phyloP scores from a whole-genome alignment of 1,140 invertebrate species.

The Drosophila erecta region DNA sequence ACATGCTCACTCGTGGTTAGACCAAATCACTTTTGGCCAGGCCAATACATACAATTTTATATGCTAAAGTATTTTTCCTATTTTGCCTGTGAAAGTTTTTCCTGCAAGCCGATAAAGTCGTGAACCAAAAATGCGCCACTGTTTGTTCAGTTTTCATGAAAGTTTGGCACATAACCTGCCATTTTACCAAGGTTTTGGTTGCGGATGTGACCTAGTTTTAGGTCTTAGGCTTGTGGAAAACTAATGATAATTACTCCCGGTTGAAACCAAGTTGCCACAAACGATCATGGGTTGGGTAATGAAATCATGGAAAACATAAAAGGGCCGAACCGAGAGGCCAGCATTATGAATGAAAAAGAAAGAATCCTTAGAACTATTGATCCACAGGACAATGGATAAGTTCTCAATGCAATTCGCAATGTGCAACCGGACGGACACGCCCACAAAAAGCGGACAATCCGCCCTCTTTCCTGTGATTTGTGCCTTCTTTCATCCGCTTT shows the following conservation, averaged over 20 bases:
- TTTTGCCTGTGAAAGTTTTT: conserved; percentile 7
- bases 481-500: conserved; percentile 21
- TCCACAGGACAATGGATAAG: conserved; percentile 18
- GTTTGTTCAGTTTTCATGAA: conserved; percentile 15
- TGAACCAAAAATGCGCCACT: background rate
- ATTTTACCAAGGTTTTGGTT: conserved; percentile 36
- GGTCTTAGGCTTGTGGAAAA: background rate
- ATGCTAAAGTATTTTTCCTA: conserved; percentile 1
- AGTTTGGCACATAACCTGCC: conserved; percentile 34
- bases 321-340: conserved; percentile 8
- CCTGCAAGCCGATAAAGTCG: background rate
- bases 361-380: conserved; percentile 19
- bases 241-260: conserved; percentile 36
- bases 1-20: conserved; percentile 10
- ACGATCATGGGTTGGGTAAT: background rate
- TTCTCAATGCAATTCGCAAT: conserved; percentile 22
- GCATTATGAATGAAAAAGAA: conserved; percentile 2
- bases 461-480: conserved; percentile 2
- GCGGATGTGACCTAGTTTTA: conserved; percentile 43
- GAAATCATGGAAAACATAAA: conserved; percentile 20
- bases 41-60: conserved; percentile 3
- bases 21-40: background rate
- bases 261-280: conserved; percentile 3
- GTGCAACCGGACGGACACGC: conserved; percentile 14
- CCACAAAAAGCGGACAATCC: background rate